Base-by-base conservation (phyloP, 1,140 invertebrate species). In the Zaprionus nigranus region DNA sequence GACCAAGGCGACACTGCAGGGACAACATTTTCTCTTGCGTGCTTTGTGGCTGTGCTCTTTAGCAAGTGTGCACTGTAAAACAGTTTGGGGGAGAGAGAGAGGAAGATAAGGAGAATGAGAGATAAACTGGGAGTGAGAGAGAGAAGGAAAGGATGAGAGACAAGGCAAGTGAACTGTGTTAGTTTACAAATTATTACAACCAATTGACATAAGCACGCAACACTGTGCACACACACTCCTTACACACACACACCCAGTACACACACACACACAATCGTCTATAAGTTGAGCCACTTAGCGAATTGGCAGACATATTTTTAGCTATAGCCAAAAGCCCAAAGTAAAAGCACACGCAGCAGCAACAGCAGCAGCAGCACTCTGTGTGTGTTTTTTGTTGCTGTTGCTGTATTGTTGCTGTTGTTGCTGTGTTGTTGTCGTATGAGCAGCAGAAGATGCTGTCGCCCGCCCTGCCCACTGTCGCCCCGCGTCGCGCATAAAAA, bases 221-320 rank as follows among this genome's bases (percentile, higher is more conserved):
- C 17, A 58, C 66, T 62, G 58, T 75, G 22, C 26, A 49, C 26
- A n/a, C 15, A 43, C 24, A 30, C 46, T 30, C 3, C 28, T 40
- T 28, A 43, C 3, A 67, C 24, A 34, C 6, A 54, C n/a, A 34
- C 11, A 40, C 13, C 9, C 9, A 0, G 3, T 12, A 36, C 24
- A 43, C 3, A 28, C 30, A 15, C 26, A 13, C 34, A 30, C 28
- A 54, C 28, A 36, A 40, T n/a, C 30, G 38, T 57, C 46, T 53
- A 78, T 65, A 62, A 56, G 53, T 81, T 74, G 80, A 81, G 84
- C 83, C 84, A 86, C 83, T 86, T 86, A 86, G 70, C 78, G 84
- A 87, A 87, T 88, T 86, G 83, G 84, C 84, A 62, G 83, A 80
- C 84, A 87, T 87, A 88, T 87, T 87, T 87, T 88, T 84, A 87